These are phyloP conservation scores for Semnornis frantzii DNA, from an alignment of 2,113 vertebrate species.

Conservation along the genomic window DNA sequence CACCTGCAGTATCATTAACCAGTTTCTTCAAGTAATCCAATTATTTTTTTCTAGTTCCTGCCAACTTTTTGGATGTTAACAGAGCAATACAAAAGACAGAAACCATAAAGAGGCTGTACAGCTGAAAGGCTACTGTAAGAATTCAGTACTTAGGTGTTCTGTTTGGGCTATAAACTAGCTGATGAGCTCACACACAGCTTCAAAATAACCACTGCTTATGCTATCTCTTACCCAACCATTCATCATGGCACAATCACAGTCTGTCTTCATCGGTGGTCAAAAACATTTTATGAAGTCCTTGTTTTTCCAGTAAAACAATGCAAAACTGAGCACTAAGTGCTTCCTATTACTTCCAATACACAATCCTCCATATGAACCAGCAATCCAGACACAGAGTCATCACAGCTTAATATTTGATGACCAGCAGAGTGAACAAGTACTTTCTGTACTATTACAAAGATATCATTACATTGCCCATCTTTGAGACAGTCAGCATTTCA, in stretches of 20 bases:
- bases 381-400: background rate
- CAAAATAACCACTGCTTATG: background rate
- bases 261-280: background rate
- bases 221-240: background rate
- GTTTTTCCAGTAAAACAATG: background rate
- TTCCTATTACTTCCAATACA: background rate
- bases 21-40: background rate
- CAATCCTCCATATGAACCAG: background rate
- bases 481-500: background rate
- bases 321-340: background rate
- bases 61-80: background rate
- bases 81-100: background rate
- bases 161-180: background rate
- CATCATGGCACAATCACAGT: background rate
- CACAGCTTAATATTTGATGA: background rate
- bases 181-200: fast-evolving
- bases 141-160: background rate
- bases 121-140: background rate
- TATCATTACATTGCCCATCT: fast-evolving
- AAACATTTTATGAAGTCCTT: background rate
- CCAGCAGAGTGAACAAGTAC: background rate
- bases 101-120: background rate
- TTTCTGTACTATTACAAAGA: background rate
- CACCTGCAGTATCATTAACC: background rate
- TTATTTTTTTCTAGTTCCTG: background rate